Percentiles rank a stretch among this genome's conserved stretches.
phyloP scores from a whole-genome alignment of 2,113 vertebrate genomes.

The Parus major region DNA sequence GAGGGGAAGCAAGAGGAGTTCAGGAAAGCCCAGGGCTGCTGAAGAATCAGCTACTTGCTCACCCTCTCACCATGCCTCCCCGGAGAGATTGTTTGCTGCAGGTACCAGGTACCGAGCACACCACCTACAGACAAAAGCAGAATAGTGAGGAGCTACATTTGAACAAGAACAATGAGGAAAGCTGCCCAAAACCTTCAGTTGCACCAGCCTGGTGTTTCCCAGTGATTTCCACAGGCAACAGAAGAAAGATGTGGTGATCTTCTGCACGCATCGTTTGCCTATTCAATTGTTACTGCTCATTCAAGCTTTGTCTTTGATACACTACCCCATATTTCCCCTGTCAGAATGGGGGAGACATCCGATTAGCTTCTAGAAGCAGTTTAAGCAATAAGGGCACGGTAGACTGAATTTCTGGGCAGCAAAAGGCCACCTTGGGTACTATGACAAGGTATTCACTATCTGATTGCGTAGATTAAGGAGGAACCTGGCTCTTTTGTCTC shows the following conservation, averaged over 20 bases:
- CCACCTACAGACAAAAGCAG: neutral
- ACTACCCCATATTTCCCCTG: conserved; percentile 4
- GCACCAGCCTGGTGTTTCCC: neutral
- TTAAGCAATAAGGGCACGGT: neutral
- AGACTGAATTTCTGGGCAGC: conserved; percentile 46
- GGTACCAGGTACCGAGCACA: neutral
- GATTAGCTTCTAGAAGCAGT: conserved; percentile 12
- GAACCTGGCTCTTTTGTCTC: neutral
- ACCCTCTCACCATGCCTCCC: neutral
- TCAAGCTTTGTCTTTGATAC: neutral
- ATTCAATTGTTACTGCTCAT: neutral
- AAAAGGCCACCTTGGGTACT: conserved; percentile 5
- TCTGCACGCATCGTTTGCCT: neutral
- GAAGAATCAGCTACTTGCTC: neutral
- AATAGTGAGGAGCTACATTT: neutral
- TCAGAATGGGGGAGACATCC: neutral
- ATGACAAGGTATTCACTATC: neutral
- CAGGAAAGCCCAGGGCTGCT: neutral
- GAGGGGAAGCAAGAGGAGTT: neutral
- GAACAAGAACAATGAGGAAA: neutral
- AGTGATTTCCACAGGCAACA: neutral
- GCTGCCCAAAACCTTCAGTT: neutral
- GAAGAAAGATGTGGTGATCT: neutral
- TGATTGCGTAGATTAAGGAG: neutral
- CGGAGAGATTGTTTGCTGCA: fast-evolving